Percentiles rank a stretch among this genome's conserved stretches.
Conservation (phyloP, 2,888 invertebrate genomes). For the Polyploca ridens region DNA sequence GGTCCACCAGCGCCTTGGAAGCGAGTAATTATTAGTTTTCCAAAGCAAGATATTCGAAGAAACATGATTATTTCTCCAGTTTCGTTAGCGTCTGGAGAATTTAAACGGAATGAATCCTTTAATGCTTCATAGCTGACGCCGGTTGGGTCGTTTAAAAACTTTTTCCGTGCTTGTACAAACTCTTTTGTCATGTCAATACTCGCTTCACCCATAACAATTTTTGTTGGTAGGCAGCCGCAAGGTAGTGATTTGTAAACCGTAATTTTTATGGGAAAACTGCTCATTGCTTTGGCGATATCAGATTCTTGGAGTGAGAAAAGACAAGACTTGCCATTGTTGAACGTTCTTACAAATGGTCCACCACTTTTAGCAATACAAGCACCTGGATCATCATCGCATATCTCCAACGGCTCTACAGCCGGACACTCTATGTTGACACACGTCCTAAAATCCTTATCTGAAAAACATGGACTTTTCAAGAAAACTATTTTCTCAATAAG, state of each 20-base stretch:
- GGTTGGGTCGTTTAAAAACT: constrained; percentile 73
- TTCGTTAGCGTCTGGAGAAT: constrained; percentile 72
- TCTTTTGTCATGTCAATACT: constrained; percentile 85
- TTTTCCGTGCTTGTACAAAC: constrained; percentile 83
- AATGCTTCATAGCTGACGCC: constrained; percentile 82
- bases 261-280: constrained; percentile 83
- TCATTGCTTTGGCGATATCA: constrained; percentile 80
- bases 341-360: constrained; percentile 72
- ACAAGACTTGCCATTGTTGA: constrained; percentile 88
- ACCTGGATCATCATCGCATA: constrained; percentile 85
- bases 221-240: constrained; percentile 86
- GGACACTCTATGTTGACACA: constrained; percentile 86
- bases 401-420: constrained; percentile 83
- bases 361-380: constrained; percentile 64
- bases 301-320: constrained; percentile 85
- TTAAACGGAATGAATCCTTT: constrained; percentile 85
- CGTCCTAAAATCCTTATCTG: constrained; percentile 80
- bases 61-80: constrained; percentile 86
- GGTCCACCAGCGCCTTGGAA: constrained; percentile 81
- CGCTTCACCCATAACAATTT: constrained; percentile 84
- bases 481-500: constrained; percentile 82
- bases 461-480: constrained; percentile 69
- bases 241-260: constrained; percentile 85
- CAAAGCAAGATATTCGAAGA: constrained; percentile 87
- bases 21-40: constrained; percentile 86